Evolutionary conservation across 2,888 invertebrate species (phyloP), one percentile per base, ranked within the genome.

Genomic region (Lepidochitona cinerea): DNA sequence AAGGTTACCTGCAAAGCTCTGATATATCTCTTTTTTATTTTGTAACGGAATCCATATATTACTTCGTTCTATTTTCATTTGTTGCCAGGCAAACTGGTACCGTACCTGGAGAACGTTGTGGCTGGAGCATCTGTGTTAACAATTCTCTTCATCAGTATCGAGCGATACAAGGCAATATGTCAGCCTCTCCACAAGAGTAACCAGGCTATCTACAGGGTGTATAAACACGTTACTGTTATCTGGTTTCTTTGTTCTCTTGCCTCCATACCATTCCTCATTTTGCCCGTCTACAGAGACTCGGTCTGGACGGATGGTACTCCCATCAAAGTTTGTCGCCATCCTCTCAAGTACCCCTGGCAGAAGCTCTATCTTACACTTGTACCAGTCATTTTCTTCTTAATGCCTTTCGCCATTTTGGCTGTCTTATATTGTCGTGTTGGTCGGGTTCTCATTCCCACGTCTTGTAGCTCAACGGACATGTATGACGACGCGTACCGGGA

Each of bases 101-200:
- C 97, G 0, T 97, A 97, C 90, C 95, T 97, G 74, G 97, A 97
- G 92, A 92, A 96, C 88, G 95, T 96, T 0, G 97, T 97, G 33
- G 96, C 97, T 0, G 96, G 97, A 89, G 96, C 97, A 32, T 97
- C 97, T 36, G 96, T 97, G 4, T 92, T 97, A 68, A 97, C 97
- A 52, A 97, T 97, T 85, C 92, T 97, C 85, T 97, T 97, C 73
- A 97, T 97, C 90, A 96, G 96, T 66, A 96, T 97, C 90, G 97
- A 97, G 91, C 93, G 96, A 52, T 96, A 95, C 91, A 95, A 95
- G 91, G 97, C 97, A 77, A 97, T 97, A 89, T 97, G 97, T 91
- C 95, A 96, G 89, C 97, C 97, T 0, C 92, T 97, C 67, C 68
- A 71, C 36, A 96, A 73, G 2, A 77, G 79, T 3, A 26, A 72